These are phyloP conservation scores for Pachyuromys duprasi DNA, from an alignment of 2,797 vertebrate genomes.

Conservation along the genomic window DNA sequence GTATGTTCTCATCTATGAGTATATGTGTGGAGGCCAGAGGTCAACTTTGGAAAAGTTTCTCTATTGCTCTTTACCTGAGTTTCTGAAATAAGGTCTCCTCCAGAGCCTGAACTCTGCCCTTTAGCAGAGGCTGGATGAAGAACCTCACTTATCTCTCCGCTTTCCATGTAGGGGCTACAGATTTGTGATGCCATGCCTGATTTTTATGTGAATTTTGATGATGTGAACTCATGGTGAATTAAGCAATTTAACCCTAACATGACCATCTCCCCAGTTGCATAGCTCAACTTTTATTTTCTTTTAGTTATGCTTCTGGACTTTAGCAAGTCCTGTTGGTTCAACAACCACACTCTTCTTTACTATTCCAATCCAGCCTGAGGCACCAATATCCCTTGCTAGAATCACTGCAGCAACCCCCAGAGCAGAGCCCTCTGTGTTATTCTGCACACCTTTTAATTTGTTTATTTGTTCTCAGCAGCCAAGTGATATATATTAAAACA, in stretches of 20 bases:
- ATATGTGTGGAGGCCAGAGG: not conserved
- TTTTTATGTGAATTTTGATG: not conserved
- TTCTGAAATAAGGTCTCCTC: not conserved
- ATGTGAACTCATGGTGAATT: not conserved
- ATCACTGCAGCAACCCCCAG: not conserved
- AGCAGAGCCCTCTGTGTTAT: not conserved
- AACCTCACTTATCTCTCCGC: not conserved
- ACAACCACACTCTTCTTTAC: not conserved
- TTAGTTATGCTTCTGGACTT: not conserved
- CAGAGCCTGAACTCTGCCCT: not conserved
- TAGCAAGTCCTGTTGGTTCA: not conserved
- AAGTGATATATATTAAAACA: constrained; percentile 9
- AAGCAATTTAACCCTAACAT: not conserved
- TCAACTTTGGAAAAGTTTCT: not conserved
- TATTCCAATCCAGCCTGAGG: not conserved
- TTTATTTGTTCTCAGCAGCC: not conserved
- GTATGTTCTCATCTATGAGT: not conserved
- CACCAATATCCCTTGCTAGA: not conserved
- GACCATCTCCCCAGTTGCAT: not conserved
- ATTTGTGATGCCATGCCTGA: not conserved
- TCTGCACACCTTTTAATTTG: not conserved
- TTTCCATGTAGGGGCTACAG: not conserved
- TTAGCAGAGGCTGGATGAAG: not conserved
- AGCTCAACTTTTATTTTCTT: not conserved
- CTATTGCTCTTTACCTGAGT: not conserved